phyloP scores from a whole-genome alignment of 2,888 invertebrate genomes.

The Leptura quadrifasciata region DNA sequence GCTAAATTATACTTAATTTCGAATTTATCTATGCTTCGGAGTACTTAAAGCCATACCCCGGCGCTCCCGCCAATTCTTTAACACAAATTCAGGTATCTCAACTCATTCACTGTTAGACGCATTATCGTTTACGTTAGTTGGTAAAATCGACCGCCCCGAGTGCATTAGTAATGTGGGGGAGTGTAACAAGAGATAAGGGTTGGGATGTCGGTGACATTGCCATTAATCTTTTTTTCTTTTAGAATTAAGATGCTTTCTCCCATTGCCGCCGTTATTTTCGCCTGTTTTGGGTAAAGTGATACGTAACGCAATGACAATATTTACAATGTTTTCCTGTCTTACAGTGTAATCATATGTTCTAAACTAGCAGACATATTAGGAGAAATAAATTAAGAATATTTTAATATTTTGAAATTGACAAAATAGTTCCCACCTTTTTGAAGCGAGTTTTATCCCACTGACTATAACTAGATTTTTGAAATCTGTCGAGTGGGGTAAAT shows the following conservation, averaged over 20 bases:
- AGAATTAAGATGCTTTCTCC: conserved; percentile 30
- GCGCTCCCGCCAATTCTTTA: background rate
- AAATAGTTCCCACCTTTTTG: no score
- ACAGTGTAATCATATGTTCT: no score
- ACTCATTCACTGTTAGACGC: background rate
- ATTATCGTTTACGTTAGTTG: conserved; percentile 1
- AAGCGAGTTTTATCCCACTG: no score
- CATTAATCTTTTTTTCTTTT: conserved; percentile 59
- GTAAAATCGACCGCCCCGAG: conserved; percentile 17
- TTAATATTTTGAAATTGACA: no score
- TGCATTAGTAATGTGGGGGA: conserved; percentile 46
- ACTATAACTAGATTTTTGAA: no score
- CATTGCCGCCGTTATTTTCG: conserved; percentile 3
- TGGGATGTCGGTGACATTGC: conserved; percentile 64
- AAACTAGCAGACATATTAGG: no score
- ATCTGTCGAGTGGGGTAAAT: no score
- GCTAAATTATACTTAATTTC: no score
- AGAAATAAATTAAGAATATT: no score
- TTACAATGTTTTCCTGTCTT: no score
- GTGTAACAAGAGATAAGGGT: conserved; percentile 57
- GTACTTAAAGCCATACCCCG: background rate
- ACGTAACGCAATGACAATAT: background rate
- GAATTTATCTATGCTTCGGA: no score
- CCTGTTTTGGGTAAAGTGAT: background rate
- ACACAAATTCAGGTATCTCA: background rate